Base-by-base conservation (phyloP, 2,888 invertebrate species). In the Rotaria sp. region DNA sequence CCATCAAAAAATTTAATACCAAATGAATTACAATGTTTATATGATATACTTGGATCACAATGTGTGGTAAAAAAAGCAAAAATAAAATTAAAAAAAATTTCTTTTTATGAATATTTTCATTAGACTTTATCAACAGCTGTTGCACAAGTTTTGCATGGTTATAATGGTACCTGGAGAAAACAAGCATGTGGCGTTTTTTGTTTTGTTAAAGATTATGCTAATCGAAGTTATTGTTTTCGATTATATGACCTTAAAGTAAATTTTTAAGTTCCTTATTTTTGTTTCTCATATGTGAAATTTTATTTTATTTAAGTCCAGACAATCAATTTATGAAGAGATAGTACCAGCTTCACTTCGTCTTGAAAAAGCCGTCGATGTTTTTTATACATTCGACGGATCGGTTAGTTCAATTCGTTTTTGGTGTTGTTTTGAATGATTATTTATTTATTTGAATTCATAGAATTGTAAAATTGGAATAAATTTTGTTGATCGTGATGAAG, bases 191-290 rank as follows among this genome's bases (percentile, higher is more conserved):
- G 80, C 0, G 80, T 80, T 5, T 80, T 80, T 45, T 80, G 80
- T 80, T 80, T 80, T n/a, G 80, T 80, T 2, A 80, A 80, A 41
- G 80, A 80, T 45, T 80, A 80, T 80, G 80, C 26, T 45, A 41
- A 80, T 45, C 80, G 80, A 80, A 80, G 26, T 11, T 80, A 80
- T 80, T 80, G 80, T 45, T 80, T 80, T 80, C 80, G 80, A 80
- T 45, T 80, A 45, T 80, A 80, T 80, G 80, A 80, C 26, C n/a
- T 80, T 11, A 80, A 80, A 41, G 80, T 80, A 80, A 50, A 50
- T 18, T 4, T 50, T 15, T 50, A 3, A n/a, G 18, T 50, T 50
- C 18, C 15, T 1, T 67, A 30, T 67, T 15, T 30, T 10, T 30
- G 15, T 67, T 4, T n/a, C 4, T 41, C 8, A 52, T 52, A 11